A percentile compares a stretch with the other conserved stretches of the same genome.
phyloP scores from a whole-genome alignment of 2,113 vertebrate species.

The Egretta garzetta region DNA sequence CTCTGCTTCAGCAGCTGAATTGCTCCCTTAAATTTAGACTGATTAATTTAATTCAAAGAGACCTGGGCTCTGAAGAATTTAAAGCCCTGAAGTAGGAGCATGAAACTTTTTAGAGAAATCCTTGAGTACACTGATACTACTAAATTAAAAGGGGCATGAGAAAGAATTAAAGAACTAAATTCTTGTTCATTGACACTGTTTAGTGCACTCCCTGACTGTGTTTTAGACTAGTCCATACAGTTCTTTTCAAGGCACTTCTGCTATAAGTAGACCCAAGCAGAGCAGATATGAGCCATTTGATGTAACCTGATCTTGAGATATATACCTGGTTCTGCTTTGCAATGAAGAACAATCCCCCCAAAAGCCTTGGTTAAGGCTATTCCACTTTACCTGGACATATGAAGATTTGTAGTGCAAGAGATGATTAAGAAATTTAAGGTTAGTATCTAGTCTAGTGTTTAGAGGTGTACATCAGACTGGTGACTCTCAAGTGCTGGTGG shows the following conservation, averaged over 20 bases:
- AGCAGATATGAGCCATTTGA: neutral
- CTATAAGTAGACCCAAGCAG: neutral
- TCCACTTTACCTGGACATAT: neutral
- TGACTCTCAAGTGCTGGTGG: neutral
- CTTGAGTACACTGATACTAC: neutral
- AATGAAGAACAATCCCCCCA: neutral
- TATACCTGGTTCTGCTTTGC: neutral
- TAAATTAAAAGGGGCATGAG: neutral
- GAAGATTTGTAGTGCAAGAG: neutral
- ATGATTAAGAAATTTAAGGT: neutral
- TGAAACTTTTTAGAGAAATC: neutral
- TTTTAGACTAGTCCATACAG: neutral
- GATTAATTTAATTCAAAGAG: neutral
- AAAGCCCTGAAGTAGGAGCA: neutral
- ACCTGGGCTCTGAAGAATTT: neutral
- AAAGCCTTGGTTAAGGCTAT: neutral
- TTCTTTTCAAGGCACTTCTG: neutral
- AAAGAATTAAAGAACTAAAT: neutral
- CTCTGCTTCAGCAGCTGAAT: neutral
- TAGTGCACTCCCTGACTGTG: neutral
- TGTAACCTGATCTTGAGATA: neutral
- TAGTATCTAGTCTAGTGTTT: neutral
- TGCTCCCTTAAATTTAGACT: neutral
- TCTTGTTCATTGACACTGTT: neutral
- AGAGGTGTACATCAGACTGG: neutral